phyloP scores from a whole-genome alignment of 2,888 invertebrate species.

The Nymphalis c-album region DNA sequence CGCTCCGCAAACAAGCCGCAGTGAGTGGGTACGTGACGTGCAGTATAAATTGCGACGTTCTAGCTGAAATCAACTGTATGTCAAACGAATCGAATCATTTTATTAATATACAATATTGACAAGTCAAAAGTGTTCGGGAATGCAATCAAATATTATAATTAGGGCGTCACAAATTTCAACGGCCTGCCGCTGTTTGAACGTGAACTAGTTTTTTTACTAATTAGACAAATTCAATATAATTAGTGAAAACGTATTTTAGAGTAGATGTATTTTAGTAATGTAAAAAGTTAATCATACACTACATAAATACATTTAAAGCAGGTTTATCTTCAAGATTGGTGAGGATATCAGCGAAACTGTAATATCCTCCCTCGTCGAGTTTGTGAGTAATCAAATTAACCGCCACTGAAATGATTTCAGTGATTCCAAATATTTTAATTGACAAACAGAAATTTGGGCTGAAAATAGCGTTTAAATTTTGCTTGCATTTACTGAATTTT shows the following conservation, averaged over 20 bases:
- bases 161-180: slow-evolving; percentile 18
- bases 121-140: slow-evolving; percentile 16
- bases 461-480: slow-evolving; percentile 75
- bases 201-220: background rate
- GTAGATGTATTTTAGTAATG: too few species aligned
- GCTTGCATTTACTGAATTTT: slow-evolving; percentile 73
- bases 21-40: slow-evolving; percentile 62
- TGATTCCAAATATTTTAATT: slow-evolving; percentile 79
- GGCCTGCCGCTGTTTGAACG: background rate
- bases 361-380: slow-evolving; percentile 58
- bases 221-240: background rate
- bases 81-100: slow-evolving; percentile 38
- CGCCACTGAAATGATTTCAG: slow-evolving; percentile 72
- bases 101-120: slow-evolving; percentile 30
- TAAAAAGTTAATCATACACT: too few species aligned
- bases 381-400: slow-evolving; percentile 69
- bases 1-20: slow-evolving; percentile 58
- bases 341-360: slow-evolving; percentile 46
- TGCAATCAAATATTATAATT: slow-evolving; percentile 27
- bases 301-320: too few species aligned
- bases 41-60: slow-evolving; percentile 47
- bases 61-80: slow-evolving; percentile 35
- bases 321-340: background rate
- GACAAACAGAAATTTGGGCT: slow-evolving; percentile 75
- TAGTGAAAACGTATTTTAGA: background rate